phyloP scores from a whole-genome alignment of 2,797 vertebrate genomes.

The Austrolebias charrua region DNA sequence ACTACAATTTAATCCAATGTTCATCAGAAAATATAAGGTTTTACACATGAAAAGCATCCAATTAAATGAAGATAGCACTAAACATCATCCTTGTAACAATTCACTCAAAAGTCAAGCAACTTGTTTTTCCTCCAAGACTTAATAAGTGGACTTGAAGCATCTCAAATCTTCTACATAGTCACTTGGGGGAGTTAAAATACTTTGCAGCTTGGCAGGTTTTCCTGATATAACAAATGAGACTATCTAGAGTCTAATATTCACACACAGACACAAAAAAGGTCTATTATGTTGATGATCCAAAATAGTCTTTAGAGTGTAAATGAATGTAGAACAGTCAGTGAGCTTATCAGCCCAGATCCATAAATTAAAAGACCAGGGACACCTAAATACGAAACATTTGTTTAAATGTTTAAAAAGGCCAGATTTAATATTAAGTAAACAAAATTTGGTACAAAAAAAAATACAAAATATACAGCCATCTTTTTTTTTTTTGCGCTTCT shows the following conservation, averaged over 20 bases:
- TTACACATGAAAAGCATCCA: not conserved
- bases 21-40: not conserved
- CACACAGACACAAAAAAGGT: too few species aligned
- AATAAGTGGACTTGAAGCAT: not conserved
- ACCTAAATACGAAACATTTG: not conserved
- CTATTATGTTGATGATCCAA: not conserved
- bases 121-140: too few species aligned
- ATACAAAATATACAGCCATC: not conserved
- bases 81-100: not conserved
- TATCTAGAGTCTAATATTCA: too few species aligned
- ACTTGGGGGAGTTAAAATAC: slow-evolving; percentile 47
- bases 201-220: not conserved
- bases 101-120: not conserved
- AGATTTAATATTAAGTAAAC: slow-evolving; percentile 3
- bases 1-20: not conserved
- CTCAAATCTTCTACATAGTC: not conserved
- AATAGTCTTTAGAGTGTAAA: not conserved
- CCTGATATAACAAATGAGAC: too few species aligned
- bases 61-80: not conserved
- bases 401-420: not conserved
- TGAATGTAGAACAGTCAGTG: too few species aligned
- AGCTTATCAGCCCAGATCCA: not conserved
- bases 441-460: not conserved
- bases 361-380: not conserved
- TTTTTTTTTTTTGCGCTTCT: not conserved